These are phyloP conservation scores for Falco cherrug DNA, from an alignment of 2,797 vertebrate species.

Conservation along the genomic window DNA sequence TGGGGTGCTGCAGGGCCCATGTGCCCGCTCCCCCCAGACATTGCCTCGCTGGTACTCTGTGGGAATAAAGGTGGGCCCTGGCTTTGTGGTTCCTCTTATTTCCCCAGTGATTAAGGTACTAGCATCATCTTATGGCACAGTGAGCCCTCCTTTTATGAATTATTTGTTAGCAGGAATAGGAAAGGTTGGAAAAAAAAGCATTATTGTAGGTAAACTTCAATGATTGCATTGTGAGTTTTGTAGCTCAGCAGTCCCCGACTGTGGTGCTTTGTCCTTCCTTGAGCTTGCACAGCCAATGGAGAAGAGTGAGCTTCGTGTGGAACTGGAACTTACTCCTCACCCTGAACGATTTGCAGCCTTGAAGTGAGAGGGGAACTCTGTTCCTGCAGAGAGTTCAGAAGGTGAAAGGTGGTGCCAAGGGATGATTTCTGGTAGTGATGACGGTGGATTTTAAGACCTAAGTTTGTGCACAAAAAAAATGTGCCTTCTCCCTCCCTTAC, in stretches of 20 bases:
- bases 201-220: not conserved
- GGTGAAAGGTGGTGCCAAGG: not conserved
- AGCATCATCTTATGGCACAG: not conserved
- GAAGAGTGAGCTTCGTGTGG: not conserved
- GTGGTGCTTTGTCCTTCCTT: not conserved
- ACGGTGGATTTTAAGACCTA: not conserved
- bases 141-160: not conserved
- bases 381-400: not conserved
- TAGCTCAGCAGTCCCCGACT: not conserved
- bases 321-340: not conserved
- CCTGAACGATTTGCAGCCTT: not conserved
- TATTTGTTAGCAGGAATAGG: not conserved
- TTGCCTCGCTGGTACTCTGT: not conserved
- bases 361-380: not conserved
- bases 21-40: not conserved
- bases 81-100: not conserved
- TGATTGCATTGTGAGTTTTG: not conserved
- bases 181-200: not conserved
- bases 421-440: not conserved
- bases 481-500: rapidly evolving
- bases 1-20: not conserved
- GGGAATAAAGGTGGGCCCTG: not conserved
- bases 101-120: not conserved
- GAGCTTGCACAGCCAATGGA: not conserved
- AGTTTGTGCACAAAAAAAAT: not conserved